A percentile compares a stretch with the other conserved stretches of the same genome.
phyloP scores from a whole-genome alignment of 2,888 invertebrate species.

The Trichogramma evanescens region DNA sequence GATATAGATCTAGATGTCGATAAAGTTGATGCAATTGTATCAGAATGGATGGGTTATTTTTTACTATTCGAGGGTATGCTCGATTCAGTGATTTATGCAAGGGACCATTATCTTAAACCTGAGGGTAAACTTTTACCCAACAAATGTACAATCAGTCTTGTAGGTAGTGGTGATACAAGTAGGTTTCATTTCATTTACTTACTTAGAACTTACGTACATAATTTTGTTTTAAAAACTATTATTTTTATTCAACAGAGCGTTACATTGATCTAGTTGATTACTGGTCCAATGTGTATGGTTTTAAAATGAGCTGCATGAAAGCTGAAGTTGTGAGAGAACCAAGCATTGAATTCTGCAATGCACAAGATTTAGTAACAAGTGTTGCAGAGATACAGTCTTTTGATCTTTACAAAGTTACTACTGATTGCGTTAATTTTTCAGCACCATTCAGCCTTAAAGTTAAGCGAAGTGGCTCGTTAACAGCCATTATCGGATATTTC shows the following conservation, averaged over 20 bases:
- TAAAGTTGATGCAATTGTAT: conserved; percentile 85
- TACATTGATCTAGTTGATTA: conserved; percentile 70
- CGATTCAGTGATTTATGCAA: conserved; percentile 83
- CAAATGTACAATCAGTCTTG: conserved; percentile 72
- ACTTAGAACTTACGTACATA: not conserved
- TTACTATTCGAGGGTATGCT: conserved; percentile 94
- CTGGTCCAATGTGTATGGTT: conserved; percentile 92
- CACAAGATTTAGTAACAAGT: conserved; percentile 40
- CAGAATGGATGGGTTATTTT: conserved; percentile 99
- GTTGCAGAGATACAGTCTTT: conserved; percentile 47
- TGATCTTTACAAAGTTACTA: conserved; percentile 68
- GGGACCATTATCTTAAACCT: conserved; percentile 70
- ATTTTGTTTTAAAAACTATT: not conserved
- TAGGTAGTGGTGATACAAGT: conserved; percentile 71
- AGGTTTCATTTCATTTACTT: conserved; percentile 24
- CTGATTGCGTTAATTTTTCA: conserved; percentile 65
- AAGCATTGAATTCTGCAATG: conserved; percentile 55
- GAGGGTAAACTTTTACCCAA: conserved; percentile 78
- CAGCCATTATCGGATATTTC: conserved; percentile 85
- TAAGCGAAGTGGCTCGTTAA: conserved; percentile 61
- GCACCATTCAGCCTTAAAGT: conserved; percentile 63
- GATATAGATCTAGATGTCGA: conserved; percentile 68
- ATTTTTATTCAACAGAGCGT: conserved; percentile 48
- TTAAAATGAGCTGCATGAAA: conserved; percentile 88
- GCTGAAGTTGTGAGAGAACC: conserved; percentile 75